Percentiles rank a stretch among this genome's conserved stretches.
phyloP scores from a whole-genome alignment of 35 echinoderm and acorn worm species.

The Anneissia japonica region DNA sequence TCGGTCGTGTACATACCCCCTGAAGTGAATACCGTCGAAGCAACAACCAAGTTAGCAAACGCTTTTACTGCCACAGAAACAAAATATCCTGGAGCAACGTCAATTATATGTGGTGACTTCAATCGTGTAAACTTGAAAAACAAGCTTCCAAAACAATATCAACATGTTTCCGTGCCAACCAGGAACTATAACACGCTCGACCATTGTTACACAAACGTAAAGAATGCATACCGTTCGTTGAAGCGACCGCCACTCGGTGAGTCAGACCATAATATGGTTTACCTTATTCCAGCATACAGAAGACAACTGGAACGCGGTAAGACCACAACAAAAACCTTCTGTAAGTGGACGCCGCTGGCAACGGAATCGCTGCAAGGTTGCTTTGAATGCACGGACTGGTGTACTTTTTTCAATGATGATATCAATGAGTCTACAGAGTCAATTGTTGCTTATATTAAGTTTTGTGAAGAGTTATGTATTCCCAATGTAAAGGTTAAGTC shows the following conservation, averaged over 20 bases:
- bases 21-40: not conserved
- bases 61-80: not conserved
- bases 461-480: slow-evolving; percentile 12
- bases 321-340: not conserved
- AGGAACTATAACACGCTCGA: not conserved
- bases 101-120: not conserved
- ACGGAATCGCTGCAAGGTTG: not conserved
- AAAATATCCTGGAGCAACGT: not conserved
- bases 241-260: slow-evolving; percentile 8
- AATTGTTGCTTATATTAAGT: slow-evolving; percentile 5
- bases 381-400: not conserved
- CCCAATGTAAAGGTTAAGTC: not conserved
- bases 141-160: not conserved
- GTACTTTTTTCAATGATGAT: not conserved
- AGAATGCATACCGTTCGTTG: not conserved
- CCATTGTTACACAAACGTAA: slow-evolving; percentile 3
- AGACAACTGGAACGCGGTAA: not conserved
- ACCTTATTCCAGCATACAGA: not conserved
- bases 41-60: not conserved
- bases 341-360: not conserved
- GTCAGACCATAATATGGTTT: slow-evolving; percentile 10
- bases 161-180: not conserved
- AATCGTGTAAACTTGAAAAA: not conserved
- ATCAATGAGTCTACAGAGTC: slow-evolving; percentile 21
- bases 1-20: slow-evolving; percentile 1